phyloP scores from a whole-genome alignment of 2,797 vertebrate species.

The Orestias chungarensis region DNA sequence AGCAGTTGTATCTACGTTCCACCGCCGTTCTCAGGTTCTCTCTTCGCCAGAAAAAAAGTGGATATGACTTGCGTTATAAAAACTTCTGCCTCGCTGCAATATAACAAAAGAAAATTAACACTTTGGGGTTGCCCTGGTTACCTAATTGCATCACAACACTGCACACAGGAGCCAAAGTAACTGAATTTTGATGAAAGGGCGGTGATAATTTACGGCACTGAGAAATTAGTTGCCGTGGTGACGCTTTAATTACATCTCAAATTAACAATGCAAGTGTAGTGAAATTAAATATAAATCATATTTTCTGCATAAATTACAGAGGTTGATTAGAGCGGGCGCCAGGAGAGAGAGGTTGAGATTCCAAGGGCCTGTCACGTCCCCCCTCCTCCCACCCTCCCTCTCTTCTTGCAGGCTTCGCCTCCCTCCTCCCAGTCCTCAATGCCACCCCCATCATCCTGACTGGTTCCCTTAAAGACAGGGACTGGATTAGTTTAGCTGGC shows the following conservation, averaged over 20 bases:
- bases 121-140: constrained; percentile 99
- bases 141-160: constrained; percentile 99
- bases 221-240: constrained; percentile 99
- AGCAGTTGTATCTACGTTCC: constrained; percentile 42
- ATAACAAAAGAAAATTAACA: constrained; percentile 99
- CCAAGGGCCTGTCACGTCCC: constrained; percentile 94
- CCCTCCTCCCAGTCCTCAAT: constrained; percentile 72
- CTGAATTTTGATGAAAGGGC: constrained; percentile 99
- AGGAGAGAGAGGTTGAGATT: constrained; percentile 99
- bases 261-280: constrained; percentile 99
- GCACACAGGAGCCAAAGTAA: constrained; percentile 99
- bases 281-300: constrained; percentile 99
- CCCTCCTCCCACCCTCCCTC: constrained; percentile 59
- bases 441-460: constrained; percentile 49
- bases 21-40: constrained; percentile 60
- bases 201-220: constrained; percentile 99
- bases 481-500: constrained; percentile 75
- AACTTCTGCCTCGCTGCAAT: constrained; percentile 95
- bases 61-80: constrained; percentile 86
- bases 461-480: constrained; percentile 75
- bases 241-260: constrained; percentile 99
- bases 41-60: constrained; percentile 75
- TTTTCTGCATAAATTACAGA: constrained; percentile 99
- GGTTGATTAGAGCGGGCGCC: constrained; percentile 99
- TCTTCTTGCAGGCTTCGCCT: constrained; percentile 24